Percentiles rank a stretch among this genome's conserved stretches.
Conservation (phyloP, 2,113 vertebrate species). For the Lampris megalopsis region DNA sequence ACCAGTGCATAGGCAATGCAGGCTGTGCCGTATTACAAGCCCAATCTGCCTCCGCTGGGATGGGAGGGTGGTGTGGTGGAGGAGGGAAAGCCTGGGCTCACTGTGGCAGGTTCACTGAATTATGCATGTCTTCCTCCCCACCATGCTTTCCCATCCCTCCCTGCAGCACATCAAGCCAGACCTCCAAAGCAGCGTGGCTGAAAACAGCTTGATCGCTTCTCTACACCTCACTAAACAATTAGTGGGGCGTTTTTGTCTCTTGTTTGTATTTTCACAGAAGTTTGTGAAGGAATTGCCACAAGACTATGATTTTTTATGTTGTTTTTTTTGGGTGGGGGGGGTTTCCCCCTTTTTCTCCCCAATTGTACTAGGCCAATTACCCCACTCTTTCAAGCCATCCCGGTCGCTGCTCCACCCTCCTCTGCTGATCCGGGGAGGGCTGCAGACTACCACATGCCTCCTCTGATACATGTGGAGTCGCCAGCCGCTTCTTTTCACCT, state of each 20-base stretch:
- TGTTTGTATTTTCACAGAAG: conserved; percentile 20
- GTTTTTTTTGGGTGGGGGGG: no score
- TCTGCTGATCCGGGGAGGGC: no score
- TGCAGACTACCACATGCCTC: no score
- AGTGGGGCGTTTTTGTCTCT: conserved; percentile 35
- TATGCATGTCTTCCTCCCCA: conserved; percentile 64
- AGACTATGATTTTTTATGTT: not conserved
- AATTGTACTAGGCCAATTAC: no score
- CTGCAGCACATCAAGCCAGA: conserved; percentile 65
- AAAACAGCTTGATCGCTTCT: conserved; percentile 28
- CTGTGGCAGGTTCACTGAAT: conserved; percentile 67
- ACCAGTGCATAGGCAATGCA: conserved; percentile 8
- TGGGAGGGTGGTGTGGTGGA: conserved; percentile 50
- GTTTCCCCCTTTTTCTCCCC: no score
- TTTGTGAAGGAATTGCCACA: not conserved
- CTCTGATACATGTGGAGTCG: no score
- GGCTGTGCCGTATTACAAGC: conserved; percentile 45
- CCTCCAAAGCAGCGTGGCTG: conserved; percentile 46
- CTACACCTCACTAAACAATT: conserved; percentile 55
- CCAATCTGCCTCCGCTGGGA: conserved; percentile 55
- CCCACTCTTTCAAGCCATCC: no score
- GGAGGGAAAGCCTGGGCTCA: conserved; percentile 70
- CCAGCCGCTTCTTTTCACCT: no score
- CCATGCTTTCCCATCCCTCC: conserved; percentile 37
- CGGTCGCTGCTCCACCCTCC: no score